These are phyloP conservation scores for Egretta garzetta DNA, from an alignment of 2,113 vertebrate species.

Conservation along the genomic window DNA sequence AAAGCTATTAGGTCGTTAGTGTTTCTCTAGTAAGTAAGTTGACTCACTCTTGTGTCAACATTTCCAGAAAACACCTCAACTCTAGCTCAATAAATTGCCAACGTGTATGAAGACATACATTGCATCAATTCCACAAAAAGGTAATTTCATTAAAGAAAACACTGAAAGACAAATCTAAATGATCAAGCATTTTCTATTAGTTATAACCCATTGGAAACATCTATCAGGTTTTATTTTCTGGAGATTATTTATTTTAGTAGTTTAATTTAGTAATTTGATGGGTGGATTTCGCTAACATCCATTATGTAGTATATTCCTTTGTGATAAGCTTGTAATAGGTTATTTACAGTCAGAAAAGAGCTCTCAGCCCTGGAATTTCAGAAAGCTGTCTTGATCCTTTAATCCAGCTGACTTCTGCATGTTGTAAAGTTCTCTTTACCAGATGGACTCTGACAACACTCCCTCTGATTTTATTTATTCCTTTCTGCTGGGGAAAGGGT, in stretches of 20 bases:
- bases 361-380: neutral
- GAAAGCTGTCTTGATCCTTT: conserved; percentile 19
- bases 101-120: neutral
- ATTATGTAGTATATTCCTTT: neutral
- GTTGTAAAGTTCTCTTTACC: neutral
- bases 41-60: neutral
- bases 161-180: neutral
- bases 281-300: neutral
- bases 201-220: neutral
- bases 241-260: neutral
- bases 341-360: neutral
- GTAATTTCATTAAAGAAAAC: neutral
- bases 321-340: neutral
- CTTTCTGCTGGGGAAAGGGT: neutral
- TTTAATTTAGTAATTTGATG: neutral
- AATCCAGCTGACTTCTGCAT: neutral
- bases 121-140: neutral
- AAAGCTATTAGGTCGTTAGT: neutral
- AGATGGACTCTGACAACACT: neutral
- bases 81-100: neutral
- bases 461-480: neutral
- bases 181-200: neutral
- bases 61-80: neutral
- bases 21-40: neutral
- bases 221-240: neutral